These are phyloP conservation scores for Trypoxylon attenuatum DNA, from an alignment of 2,888 invertebrate species.

Conservation along the genomic window DNA sequence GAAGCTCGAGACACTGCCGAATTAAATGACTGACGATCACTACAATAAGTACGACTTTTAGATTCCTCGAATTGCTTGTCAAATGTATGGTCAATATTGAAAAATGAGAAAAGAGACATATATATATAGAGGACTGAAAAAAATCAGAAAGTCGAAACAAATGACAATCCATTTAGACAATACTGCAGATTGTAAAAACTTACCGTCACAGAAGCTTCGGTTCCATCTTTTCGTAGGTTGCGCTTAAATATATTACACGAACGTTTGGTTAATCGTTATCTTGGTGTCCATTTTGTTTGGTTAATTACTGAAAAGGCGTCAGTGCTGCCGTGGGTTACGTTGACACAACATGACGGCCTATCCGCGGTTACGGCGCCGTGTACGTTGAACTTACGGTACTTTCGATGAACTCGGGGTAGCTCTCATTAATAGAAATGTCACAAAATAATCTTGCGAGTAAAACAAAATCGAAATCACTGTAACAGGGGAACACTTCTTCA, in stretches of 20 bases:
- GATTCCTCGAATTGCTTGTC: conserved; percentile 21
- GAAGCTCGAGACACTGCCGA: no score
- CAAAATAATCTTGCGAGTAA: neutral
- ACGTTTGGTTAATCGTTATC: conserved; percentile 72
- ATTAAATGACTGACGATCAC: no score
- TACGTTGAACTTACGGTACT: conserved; percentile 25
- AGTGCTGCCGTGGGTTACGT: conserved; percentile 73
- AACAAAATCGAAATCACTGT: conserved; percentile 17
- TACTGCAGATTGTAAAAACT: conserved; percentile 48
- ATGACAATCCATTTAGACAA: conserved; percentile 15
- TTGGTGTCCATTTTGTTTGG: conserved; percentile 75
- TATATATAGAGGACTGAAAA: neutral
- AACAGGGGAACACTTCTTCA: conserved; percentile 20
- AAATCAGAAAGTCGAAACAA: neutral
- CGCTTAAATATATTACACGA: conserved; percentile 65
- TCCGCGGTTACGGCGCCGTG: conserved; percentile 34
- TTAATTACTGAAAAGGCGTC: conserved; percentile 73
- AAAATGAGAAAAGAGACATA: conserved; percentile 14
- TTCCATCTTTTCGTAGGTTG: conserved; percentile 61
- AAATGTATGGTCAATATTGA: conserved; percentile 41
- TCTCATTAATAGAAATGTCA: conserved; percentile 7
- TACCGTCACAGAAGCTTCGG: conserved; percentile 57
- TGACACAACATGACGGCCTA: conserved; percentile 62
- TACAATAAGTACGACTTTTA: no score
- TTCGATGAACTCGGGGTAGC: neutral